Conservation (phyloP, 2,113 vertebrate genomes). For the Corythoichthys intestinalis region DNA sequence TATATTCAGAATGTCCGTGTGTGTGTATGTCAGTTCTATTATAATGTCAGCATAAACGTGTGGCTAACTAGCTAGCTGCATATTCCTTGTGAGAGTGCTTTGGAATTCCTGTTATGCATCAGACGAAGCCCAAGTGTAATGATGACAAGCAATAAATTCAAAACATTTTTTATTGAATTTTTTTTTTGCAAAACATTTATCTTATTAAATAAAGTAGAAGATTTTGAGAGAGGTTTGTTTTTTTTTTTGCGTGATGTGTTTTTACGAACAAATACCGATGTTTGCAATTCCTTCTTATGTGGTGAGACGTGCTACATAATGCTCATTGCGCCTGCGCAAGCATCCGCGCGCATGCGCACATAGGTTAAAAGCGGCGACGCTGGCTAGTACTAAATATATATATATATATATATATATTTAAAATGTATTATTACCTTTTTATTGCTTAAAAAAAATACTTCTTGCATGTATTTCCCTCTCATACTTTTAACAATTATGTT, state of each 20-base stretch:
- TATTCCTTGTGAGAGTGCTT: conserved; percentile 65
- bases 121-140: conserved; percentile 67
- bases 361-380: too few species aligned
- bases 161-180: conserved; percentile 79
- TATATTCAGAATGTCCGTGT: conserved; percentile 55
- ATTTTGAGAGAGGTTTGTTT: conserved; percentile 68
- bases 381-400: too few species aligned
- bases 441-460: too few species aligned
- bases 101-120: conserved; percentile 70
- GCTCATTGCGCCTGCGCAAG: too few species aligned
- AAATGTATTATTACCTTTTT: too few species aligned
- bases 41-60: conserved; percentile 49
- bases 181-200: conserved; percentile 77
- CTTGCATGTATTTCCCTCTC: too few species aligned
- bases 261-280: neutral
- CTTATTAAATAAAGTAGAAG: conserved; percentile 77
- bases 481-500: too few species aligned
- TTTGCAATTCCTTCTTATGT: too few species aligned
- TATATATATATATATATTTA: too few species aligned
- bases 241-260: conserved; percentile 14
- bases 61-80: conserved; percentile 65
- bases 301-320: too few species aligned
- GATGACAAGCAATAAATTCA: conserved; percentile 77
- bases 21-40: conserved; percentile 53
- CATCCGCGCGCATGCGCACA: too few species aligned